A percentile compares a stretch with the other conserved stretches of the same genome.
phyloP scores from a whole-genome alignment of 2,888 invertebrate genomes.

The Glyphotaelius pellucidus region DNA sequence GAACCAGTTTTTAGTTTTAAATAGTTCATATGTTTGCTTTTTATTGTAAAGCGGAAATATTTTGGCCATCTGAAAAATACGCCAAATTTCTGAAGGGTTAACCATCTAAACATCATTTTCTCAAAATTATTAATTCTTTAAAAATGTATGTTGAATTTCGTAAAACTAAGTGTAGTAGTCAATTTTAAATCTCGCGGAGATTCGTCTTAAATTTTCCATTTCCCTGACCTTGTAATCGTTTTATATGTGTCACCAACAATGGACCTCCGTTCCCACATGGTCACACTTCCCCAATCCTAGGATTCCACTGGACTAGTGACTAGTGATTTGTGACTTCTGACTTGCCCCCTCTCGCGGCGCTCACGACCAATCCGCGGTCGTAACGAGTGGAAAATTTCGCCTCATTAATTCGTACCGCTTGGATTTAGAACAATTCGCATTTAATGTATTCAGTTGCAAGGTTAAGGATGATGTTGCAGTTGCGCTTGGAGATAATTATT shows the following conservation, averaged over 20 bases:
- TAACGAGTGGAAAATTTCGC: slow-evolving; percentile 4
- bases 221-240: too few species aligned
- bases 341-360: neutral
- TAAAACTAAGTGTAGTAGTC: too few species aligned
- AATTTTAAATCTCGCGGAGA: neutral
- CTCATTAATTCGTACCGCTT: neutral
- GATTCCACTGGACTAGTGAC: neutral
- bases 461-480: neutral
- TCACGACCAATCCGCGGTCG: neutral
- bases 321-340: neutral
- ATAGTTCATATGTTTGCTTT: too few species aligned
- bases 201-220: neutral
- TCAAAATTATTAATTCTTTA: too few species aligned
- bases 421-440: slow-evolving; percentile 4
- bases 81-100: too few species aligned
- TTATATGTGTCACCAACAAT: neutral
- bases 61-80: too few species aligned
- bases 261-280: neutral
- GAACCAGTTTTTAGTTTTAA: too few species aligned
- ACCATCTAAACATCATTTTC: too few species aligned
- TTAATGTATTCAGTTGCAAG: slow-evolving; percentile 13
- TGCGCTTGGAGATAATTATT: neutral
- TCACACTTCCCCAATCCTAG: neutral
- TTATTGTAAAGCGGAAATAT: too few species aligned
- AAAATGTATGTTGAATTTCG: too few species aligned